Evolutionary conservation across 2,113 vertebrate genomes (phyloP), one percentile per base, ranked within the genome.

Genomic region (Rhinoptilus africanus): DNA sequence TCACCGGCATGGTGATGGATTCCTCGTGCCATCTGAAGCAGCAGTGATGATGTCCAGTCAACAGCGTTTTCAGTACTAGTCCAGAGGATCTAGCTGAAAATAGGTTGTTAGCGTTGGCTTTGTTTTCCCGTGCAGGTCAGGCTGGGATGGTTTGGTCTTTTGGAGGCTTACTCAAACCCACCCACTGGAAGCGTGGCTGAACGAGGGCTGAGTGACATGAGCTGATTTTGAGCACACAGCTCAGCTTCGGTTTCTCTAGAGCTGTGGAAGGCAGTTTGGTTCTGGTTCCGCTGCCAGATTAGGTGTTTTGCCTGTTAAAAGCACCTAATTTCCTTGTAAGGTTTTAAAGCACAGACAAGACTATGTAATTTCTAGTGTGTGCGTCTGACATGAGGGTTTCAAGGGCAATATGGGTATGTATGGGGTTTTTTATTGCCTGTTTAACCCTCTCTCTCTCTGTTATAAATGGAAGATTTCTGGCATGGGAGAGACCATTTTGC

Each of bases 341-440:
- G 12, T 95, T 81, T 91, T 82, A 83, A 80, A 76, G 71, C 41
- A 69, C 41, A 77, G 41, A 67, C 26, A 32, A 41, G 23, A 82
- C 8, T 54, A 35, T 53, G 7, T 88, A 12, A 54, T 88, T 95
- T 85, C 41, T 27, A n/a, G 60, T 26, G 6, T 26, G 26, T 73
- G 56, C 4, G 2, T 64, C 51, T 83, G 53, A 83, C 2, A 3
- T 41, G 21, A 72, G 27, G 50, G 45, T 90, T 93, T 83, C 41
- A 57, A 89, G 62, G 37, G 45, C 5, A 53, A 7, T 82, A 16
- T 50, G 17, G 16, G 13, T 72, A 43, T 37, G 24, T 39, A 35
- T 71, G 39, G 8, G 50, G 1, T 24, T 39, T 73, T 73, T 39
- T 67, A 62, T 50, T 92, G 48, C 54, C 34, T 90, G 14, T 90